phyloP scores from a whole-genome alignment of 2,797 vertebrate species.

The Cryptoblepharus egeriae region DNA sequence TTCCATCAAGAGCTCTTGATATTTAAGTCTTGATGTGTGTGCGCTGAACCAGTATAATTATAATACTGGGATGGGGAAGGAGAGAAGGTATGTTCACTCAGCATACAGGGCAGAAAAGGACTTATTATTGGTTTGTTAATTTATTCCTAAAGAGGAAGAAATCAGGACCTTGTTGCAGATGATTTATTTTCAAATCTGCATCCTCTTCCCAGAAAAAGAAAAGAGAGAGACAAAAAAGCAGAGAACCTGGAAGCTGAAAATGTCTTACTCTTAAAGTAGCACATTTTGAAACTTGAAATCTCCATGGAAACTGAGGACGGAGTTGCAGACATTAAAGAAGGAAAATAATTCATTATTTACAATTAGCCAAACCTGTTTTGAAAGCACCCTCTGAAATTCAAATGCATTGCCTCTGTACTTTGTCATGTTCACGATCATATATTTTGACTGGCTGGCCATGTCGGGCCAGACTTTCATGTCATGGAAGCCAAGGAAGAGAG shows the following conservation, averaged over 20 bases:
- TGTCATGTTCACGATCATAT: slow-evolving; percentile 26
- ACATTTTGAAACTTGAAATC: slow-evolving; percentile 64
- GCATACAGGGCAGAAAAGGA: slow-evolving; percentile 8
- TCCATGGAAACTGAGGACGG: slow-evolving; percentile 54
- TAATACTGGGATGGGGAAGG: not conserved
- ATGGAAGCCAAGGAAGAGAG: not conserved
- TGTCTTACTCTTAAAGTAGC: slow-evolving; percentile 49
- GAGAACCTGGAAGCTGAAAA: slow-evolving; percentile 44
- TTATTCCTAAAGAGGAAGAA: slow-evolving; percentile 62
- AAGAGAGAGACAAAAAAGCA: slow-evolving; percentile 3
- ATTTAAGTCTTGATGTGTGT: slow-evolving; percentile 29
- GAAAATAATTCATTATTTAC: slow-evolving; percentile 60
- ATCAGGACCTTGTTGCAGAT: slow-evolving; percentile 51
- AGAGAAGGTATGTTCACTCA: not conserved
- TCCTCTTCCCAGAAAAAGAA: slow-evolving; percentile 36
- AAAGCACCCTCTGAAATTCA: slow-evolving; percentile 32
- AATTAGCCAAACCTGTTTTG: slow-evolving; percentile 54
- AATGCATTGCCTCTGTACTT: slow-evolving; percentile 29
- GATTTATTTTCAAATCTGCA: slow-evolving; percentile 58
- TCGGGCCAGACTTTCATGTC: slow-evolving; percentile 1
- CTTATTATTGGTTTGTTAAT: slow-evolving; percentile 36
- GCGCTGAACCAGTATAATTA: slow-evolving; percentile 34
- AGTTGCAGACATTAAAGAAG: slow-evolving; percentile 49
- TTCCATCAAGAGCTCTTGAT: slow-evolving; percentile 35
- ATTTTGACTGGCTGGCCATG: not conserved